phyloP scores from a whole-genome alignment of 2,888 invertebrate species.

The Aleiodes testaceus region DNA sequence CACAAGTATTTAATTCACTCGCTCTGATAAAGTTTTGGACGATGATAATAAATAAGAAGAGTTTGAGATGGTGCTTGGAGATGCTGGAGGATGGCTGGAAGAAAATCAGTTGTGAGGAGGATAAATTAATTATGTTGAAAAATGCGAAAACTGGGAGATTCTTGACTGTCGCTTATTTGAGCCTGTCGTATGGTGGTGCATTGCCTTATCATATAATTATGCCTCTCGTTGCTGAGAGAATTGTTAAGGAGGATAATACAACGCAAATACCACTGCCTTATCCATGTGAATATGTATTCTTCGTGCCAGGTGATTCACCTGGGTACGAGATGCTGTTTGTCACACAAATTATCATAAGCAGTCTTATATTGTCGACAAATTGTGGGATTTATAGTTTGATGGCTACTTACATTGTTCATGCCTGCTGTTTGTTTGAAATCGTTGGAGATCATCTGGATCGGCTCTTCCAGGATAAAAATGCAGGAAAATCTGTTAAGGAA shows the following conservation, averaged over 20 bases:
- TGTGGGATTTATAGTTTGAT: conserved; percentile 62
- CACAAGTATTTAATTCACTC: conserved; percentile 64
- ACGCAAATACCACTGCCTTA: conserved; percentile 61
- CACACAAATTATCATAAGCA: conserved; percentile 59
- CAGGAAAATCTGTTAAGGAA: conserved; percentile 33
- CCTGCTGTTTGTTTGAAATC: conserved; percentile 60
- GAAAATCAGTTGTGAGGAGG: conserved; percentile 58
- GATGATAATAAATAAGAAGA: conserved; percentile 61
- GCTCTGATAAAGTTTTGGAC: conserved; percentile 67
- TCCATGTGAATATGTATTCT: conserved; percentile 61
- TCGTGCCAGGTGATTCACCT: conserved; percentile 57
- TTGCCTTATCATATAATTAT: conserved; percentile 66
- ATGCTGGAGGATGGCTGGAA: conserved; percentile 62
- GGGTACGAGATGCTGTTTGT: conserved; percentile 59
- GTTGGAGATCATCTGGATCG: conserved; percentile 53
- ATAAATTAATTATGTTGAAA: conserved; percentile 61
- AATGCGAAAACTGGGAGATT: conserved; percentile 63
- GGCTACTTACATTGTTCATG: conserved; percentile 60
- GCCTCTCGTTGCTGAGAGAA: conserved; percentile 58
- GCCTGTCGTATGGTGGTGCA: conserved; percentile 64
- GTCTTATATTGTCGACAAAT: conserved; percentile 59
- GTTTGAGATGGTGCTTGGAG: conserved; percentile 59
- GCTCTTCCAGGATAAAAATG: conserved; percentile 38
- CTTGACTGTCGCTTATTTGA: conserved; percentile 62
- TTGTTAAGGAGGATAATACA: conserved; percentile 56